Evolutionary conservation across 1,140 invertebrate genomes (phyloP), one percentile per base, ranked within the genome.

Genomic region (Parasteatoda tepidariorum): DNA sequence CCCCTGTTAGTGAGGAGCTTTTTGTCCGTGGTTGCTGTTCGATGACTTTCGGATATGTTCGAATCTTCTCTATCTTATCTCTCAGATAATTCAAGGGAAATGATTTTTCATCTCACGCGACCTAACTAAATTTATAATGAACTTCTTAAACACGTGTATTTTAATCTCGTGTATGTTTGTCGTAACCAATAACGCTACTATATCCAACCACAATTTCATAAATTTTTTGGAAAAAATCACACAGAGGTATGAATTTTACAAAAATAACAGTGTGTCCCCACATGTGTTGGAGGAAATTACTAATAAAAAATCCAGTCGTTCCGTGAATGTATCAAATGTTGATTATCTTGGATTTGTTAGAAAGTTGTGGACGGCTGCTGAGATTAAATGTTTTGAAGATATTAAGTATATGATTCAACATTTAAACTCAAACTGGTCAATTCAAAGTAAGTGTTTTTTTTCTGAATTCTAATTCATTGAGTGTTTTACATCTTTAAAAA

Each of bases 401-500:
- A 48, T 71, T 18, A 55, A 55, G 22, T 57, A 55, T 22, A 57
- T 55, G 3, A 31, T 71, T 30, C 41, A 22, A 13, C 68, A 71
- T 38, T 57, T 71, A 18, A 71, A 71, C 26, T 71, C 68, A 18
- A 55, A 54, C 28, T 55, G 68, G 48, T 15, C 26, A 30, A 71
- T 71, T 33, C 68, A 71, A 55, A 71, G 68, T 71, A 55, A 71
- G 68, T 33, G 55, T 3, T 59, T 9, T 59, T 59, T 1, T 22
- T n/a, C 9, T 59, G 7, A 59, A n/a, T 59, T 59, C 15, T 22
- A 26, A 59, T 22, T 5, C 7, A 9, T 22, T 59, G 9, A 59
- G 7, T 59, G 0, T 59, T n/a, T 26, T 55, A n/a, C 2, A 15
- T 31, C 2, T 31, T 71, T 71, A n/a, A 0, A 0, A 31, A 30